Base-by-base conservation (phyloP, 2,113 vertebrate genomes). In the Lathamus discolor region DNA sequence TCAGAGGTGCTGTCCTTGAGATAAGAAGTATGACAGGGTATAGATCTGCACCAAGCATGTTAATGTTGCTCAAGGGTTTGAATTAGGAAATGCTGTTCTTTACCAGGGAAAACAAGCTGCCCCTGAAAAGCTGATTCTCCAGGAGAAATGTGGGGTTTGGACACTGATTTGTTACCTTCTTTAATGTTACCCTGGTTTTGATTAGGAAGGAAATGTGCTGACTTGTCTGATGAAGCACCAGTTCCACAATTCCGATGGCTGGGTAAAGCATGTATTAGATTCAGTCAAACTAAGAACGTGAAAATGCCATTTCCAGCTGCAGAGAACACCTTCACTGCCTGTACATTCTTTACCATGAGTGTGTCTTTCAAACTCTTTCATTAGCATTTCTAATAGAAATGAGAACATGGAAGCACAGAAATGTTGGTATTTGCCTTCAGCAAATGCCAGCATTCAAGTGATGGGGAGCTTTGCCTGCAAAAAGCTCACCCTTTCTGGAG, bases 1-100 rank as follows among this genome's bases (percentile, higher is more conserved):
- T 86, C 4, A 3, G 82, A 92, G 88, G 95, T 87, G 87, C 94
- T 80, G 94, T 90, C 94, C 94, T 94, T 95, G 94, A 86, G 88
- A 70, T 67, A 90, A 95, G 90, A 91, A 77, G 67, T 67, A 74
- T 37, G 63, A 86, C 66, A 90, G 85, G 41, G 33, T 37, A 54
- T 3, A 49, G 88, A 49, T 73, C 89, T 64, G 83, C 86, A 91
- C 52, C 73, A 13, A 72, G 91, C 94, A 92, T 66, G 83, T 68
- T 95, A 94, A 95, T 86, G 66, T 18, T 63, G 66, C 86, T 31
- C 51, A 78, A 78, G 46, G 31, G 33, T 31, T 88, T 84, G 83
- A 57, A 84, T 92, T 74, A 33, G 79, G 75, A 59, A 69, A 76
- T 79, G 39, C 54, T 54, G 31, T n/a, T 83, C 27, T 80, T 70